These are phyloP conservation scores for Exaiptasia diaphana DNA, from an alignment of 64 coral and sea anemone genomes.

Conservation along the genomic window DNA sequence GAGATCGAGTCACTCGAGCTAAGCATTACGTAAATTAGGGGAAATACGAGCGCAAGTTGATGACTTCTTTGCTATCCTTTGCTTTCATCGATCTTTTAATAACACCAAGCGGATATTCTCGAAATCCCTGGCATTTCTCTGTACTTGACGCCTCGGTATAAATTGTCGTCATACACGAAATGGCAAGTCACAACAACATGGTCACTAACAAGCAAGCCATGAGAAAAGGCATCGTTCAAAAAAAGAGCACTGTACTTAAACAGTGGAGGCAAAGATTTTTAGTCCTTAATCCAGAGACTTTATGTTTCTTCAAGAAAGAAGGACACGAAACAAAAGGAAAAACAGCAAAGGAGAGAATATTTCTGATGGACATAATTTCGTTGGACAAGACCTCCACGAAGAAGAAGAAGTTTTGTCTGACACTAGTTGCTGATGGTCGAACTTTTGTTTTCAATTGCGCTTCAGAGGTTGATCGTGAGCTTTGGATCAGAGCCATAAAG, in stretches of 20 bases:
- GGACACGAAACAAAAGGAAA: constrained; percentile 63
- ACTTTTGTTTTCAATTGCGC: constrained; percentile 61
- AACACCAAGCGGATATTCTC: constrained; percentile 8
- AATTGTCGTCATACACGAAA: constrained; percentile 14
- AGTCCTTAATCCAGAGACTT: constrained; percentile 63
- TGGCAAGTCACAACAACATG: constrained; percentile 41
- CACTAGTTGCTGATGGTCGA: constrained; percentile 63
- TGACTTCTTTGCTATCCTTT: too few species aligned
- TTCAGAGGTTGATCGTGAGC: constrained; percentile 58
- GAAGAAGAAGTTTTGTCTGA: constrained; percentile 78
- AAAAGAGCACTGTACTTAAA: constrained; percentile 67
- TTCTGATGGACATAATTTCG: constrained; percentile 69
- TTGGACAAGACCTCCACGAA: constrained; percentile 67
- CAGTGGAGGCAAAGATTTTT: constrained; percentile 80
- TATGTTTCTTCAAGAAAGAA: constrained; percentile 84
- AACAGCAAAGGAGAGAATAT: constrained; percentile 77
- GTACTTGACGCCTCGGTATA: constrained; percentile 21
- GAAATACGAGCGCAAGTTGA: too few species aligned
- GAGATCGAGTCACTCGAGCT: too few species aligned
- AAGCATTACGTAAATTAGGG: too few species aligned
- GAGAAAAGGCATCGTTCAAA: constrained; percentile 64
- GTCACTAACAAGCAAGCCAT: constrained; percentile 37
- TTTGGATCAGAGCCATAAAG: constrained; percentile 56
- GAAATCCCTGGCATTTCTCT: background rate
- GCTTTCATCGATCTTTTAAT: too few species aligned